These are phyloP conservation scores for Cynocephalus volans DNA, from an alignment of 2,113 vertebrate species.

Conservation along the genomic window DNA sequence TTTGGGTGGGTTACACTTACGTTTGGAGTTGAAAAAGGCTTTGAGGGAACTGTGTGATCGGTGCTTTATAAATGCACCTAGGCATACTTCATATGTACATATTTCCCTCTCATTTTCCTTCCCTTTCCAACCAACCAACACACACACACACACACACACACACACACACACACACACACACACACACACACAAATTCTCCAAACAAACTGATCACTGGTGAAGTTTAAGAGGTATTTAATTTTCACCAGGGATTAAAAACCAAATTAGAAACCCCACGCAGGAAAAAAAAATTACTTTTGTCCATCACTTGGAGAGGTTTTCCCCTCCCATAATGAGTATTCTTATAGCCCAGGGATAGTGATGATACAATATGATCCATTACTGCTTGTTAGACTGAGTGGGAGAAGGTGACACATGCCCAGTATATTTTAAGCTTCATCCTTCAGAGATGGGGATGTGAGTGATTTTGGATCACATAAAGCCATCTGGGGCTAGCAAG, in stretches of 20 bases:
- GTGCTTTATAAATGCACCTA: conserved; percentile 19
- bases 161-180: too few species aligned
- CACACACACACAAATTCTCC: neutral
- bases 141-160: too few species aligned
- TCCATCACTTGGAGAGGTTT: neutral
- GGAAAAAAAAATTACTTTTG: conserved; percentile 54
- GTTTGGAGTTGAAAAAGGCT: conserved; percentile 56
- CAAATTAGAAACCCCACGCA: conserved; percentile 50
- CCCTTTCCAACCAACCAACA: neutral
- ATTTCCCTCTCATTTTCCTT: conserved; percentile 42
- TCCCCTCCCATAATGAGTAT: conserved; percentile 29
- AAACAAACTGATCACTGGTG: neutral
- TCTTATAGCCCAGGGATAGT: conserved; percentile 15
- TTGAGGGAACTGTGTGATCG: conserved; percentile 8
- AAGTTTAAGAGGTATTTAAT: conserved; percentile 53
- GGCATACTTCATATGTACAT: neutral
- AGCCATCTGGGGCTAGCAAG: conserved; percentile 67
- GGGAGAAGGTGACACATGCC: conserved; percentile 67
- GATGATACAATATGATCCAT: conserved; percentile 52
- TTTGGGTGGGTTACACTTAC: conserved; percentile 60
- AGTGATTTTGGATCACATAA: conserved; percentile 73
- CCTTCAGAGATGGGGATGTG: conserved; percentile 61
- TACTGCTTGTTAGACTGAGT: conserved; percentile 69
- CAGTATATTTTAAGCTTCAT: conserved; percentile 77
- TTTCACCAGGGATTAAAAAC: conserved; percentile 60